Percentiles rank a stretch among this genome's conserved stretches.
phyloP scores from a whole-genome alignment of 2,888 invertebrate species.

The Galeopsomyia nigrocyanea region DNA sequence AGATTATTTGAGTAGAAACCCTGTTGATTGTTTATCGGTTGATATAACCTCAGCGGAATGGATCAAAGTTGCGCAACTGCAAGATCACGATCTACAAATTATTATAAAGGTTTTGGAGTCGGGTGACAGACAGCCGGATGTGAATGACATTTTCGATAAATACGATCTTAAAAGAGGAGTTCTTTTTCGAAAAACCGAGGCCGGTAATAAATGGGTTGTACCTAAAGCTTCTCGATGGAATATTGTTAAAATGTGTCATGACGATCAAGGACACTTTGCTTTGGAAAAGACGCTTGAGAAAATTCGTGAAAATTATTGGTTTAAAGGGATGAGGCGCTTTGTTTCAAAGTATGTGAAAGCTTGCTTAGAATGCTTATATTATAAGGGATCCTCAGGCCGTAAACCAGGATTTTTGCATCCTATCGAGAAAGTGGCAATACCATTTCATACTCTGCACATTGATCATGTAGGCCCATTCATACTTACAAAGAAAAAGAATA shows the following conservation, averaged over 20 bases:
- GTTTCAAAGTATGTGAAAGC: conserved; percentile 63
- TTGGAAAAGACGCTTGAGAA: conserved; percentile 58
- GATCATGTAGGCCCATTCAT: conserved; percentile 67
- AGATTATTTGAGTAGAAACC: conserved; percentile 49
- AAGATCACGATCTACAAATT: conserved; percentile 45
- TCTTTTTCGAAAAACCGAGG: conserved; percentile 45
- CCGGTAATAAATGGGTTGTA: conserved; percentile 56
- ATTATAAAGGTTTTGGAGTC: conserved; percentile 43
- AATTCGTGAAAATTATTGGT: conserved; percentile 63
- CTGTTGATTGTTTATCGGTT: conserved; percentile 43
- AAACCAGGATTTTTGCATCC: conserved; percentile 62
- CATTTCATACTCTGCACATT: conserved; percentile 66
- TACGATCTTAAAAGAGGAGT: conserved; percentile 44
- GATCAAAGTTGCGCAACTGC: conserved; percentile 50
- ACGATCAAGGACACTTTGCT: conserved; percentile 64
- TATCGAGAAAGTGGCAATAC: conserved; percentile 62
- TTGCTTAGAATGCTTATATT: conserved; percentile 64
- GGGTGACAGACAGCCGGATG: conserved; percentile 29
- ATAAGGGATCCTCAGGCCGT: conserved; percentile 54
- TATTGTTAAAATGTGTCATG: conserved; percentile 61
- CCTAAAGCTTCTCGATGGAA: conserved; percentile 56
- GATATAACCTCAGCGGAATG: conserved; percentile 49
- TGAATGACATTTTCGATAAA: conserved; percentile 13
- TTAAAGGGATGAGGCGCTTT: conserved; percentile 61
- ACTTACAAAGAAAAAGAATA: conserved; percentile 57